These are phyloP conservation scores for Diorhabda carinulata DNA, from an alignment of 1,140 invertebrate genomes.

Conservation along the genomic window DNA sequence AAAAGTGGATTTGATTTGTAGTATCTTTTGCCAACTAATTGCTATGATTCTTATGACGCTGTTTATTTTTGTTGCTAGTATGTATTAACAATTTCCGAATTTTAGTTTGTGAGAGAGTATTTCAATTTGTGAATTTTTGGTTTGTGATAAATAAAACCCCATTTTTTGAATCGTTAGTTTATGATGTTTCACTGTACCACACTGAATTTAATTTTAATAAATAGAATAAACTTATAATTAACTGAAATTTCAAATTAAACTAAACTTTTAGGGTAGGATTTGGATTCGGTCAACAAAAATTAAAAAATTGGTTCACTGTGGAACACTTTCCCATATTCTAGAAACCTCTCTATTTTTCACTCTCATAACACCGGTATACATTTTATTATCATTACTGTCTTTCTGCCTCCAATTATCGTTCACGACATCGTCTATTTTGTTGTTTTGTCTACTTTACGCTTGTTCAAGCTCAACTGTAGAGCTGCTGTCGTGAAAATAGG, in stretches of 20 bases:
- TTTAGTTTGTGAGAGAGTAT: not conserved
- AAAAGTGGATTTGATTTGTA: not conserved
- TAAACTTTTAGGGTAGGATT: not conserved
- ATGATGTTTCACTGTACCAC: slow-evolving; percentile 11
- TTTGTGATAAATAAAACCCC: not conserved
- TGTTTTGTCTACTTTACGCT: slow-evolving; percentile 2
- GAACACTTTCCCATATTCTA: too few relatives aligned
- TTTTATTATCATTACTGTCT: too few relatives aligned
- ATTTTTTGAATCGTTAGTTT: not conserved
- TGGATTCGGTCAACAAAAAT: not conserved
- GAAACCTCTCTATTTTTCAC: too few relatives aligned
- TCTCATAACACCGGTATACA: too few relatives aligned
- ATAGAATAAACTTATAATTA: not conserved
- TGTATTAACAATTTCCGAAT: too few relatives aligned
- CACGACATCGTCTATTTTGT: not conserved
- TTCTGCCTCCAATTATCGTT: not conserved
- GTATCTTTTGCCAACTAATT: not conserved
- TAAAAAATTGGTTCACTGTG: not conserved
- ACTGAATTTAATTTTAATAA: not conserved
- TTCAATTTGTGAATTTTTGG: not conserved
- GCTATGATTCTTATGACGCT: not conserved
- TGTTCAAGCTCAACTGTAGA: not conserved
- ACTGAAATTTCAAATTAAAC: too few relatives aligned
- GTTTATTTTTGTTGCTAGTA: too few relatives aligned
- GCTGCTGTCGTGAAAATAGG: not conserved